phyloP scores from a whole-genome alignment of 2,113 vertebrate species.

The Puma concolor region DNA sequence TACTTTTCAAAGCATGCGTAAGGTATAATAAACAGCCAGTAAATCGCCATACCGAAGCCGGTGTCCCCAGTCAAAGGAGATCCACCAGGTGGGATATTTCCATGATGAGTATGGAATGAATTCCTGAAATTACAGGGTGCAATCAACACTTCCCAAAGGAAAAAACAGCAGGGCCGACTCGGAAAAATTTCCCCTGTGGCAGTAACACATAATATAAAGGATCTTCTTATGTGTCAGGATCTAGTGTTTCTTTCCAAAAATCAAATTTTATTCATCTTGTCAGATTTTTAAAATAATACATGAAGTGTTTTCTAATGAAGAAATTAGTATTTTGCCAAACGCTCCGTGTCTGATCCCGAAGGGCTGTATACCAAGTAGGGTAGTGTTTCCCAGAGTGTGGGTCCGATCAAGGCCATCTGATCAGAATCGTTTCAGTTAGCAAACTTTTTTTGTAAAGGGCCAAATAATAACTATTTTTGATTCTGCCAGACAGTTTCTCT shows the following conservation, averaged over 20 bases:
- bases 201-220: background rate
- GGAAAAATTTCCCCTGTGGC: background rate
- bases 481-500: background rate
- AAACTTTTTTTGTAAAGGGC: background rate
- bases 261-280: background rate
- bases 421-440: background rate
- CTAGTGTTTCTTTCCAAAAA: background rate
- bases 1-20: background rate
- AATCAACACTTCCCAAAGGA: background rate
- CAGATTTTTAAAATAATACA: background rate
- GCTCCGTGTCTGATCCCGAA: background rate
- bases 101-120: background rate
- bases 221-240: background rate
- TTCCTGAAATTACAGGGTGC: background rate
- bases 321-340: background rate
- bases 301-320: background rate
- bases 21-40: conserved; percentile 5
- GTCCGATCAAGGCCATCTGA: background rate
- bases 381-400: background rate
- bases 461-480: background rate
- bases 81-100: background rate
- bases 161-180: background rate
- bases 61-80: background rate
- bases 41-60: background rate
- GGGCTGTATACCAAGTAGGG: background rate